Base-by-base conservation (phyloP, 2,888 invertebrate species). In the Agriotes lineatus region DNA sequence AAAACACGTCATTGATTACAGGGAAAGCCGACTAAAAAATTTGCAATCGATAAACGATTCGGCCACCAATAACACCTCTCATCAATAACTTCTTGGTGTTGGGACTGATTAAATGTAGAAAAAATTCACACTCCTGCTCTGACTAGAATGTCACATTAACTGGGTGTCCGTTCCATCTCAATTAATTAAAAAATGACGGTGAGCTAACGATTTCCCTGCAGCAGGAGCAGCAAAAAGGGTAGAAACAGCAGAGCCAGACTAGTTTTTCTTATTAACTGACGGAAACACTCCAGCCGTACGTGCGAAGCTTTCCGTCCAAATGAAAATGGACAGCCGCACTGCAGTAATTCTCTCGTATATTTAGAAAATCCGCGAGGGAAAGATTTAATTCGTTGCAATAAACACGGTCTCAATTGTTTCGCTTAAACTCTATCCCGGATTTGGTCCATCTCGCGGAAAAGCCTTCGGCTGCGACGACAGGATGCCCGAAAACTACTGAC, bases 1-100 rank as follows among this genome's bases (percentile, higher is more conserved):
- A 56, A 56, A 44, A 61, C 56, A 56, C 19, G 42, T 42, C 61
- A 67, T 67, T 60, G 67, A 60, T 67, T 67, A 54, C 37, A 50
- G 25, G 67, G 22, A 59, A 66, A 30, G 16, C 19, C 39, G 12
- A 14, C 25, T 52, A 25, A 57, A 64, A 64, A 56, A 42, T 42
- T 16, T 5, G 25, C 7, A 25, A 35, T 61, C 20, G 35, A 22
- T 50, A 52, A 52, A 52, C 30, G 10, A 33, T 12, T 39, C n/a
- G n/a, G n/a, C n/a, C n/a, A n/a, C n/a, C n/a, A n/a, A n/a, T n/a
- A n/a, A n/a, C n/a, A n/a, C n/a, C n/a, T n/a, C n/a, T n/a, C n/a
- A n/a, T n/a, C n/a, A n/a, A n/a, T n/a, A n/a, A n/a, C n/a, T n/a
- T n/a, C n/a, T n/a, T n/a, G n/a, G n/a, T n/a, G n/a, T n/a, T n/a